Evolutionary conservation across 2,797 vertebrate genomes (phyloP).

Genomic region (Craterocephalus amniculus): DNA sequence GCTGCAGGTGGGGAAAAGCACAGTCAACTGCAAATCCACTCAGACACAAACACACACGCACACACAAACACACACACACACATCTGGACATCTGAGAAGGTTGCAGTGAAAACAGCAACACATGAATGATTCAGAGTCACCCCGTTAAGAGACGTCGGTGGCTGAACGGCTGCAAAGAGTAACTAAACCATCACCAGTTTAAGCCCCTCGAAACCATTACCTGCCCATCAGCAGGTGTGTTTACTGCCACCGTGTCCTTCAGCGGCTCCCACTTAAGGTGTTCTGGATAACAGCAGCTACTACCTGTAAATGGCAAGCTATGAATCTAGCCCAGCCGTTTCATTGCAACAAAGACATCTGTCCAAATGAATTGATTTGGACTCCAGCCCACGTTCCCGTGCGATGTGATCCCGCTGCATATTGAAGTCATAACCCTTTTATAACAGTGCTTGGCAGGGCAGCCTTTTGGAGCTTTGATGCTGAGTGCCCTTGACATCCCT

Average conservation of each 20-base stretch:
- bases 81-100: conserved; percentile 46
- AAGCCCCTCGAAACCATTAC: conserved; percentile 29
- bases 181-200: conserved; percentile 19
- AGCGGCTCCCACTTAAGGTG: conserved; percentile 30
- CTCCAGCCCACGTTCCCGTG: conserved; percentile 39
- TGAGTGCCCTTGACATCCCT: conserved; percentile 68
- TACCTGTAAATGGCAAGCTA: conserved; percentile 47
- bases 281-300: conserved; percentile 29
- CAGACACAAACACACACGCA: conserved; percentile 36
- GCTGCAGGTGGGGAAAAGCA: conserved; percentile 27
- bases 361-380: conserved; percentile 72
- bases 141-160: conserved; percentile 12
- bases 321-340: conserved; percentile 61
- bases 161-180: background rate
- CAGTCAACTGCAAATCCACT: conserved; percentile 19
- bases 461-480: conserved; percentile 62
- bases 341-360: conserved; percentile 65
- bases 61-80: conserved; percentile 40
- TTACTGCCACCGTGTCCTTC: conserved; percentile 51
- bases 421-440: conserved; percentile 72
- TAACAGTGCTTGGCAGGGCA: conserved; percentile 60
- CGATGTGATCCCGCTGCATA: conserved; percentile 65
- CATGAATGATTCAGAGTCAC: conserved; percentile 37
- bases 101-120: background rate
- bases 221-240: conserved; percentile 34